A percentile compares a stretch with the other conserved stretches of the same genome.
These are phyloP conservation scores for Cryptoleucopteryx plumbea DNA, from an alignment of 2,113 vertebrate genomes.

Conservation along the genomic window DNA sequence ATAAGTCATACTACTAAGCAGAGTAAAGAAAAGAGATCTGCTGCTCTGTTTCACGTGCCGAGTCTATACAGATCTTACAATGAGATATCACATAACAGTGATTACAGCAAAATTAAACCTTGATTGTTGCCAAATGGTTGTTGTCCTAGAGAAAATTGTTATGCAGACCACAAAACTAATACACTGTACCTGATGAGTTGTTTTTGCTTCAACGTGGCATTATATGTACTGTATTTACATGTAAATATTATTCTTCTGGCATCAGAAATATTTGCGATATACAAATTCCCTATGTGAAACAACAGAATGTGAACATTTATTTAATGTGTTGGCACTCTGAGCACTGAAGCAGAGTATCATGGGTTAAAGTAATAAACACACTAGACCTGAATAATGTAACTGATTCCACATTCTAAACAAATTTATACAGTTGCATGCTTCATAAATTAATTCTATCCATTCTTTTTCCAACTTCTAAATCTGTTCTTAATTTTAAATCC, in stretches of 20 bases:
- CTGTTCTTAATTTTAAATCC: not conserved
- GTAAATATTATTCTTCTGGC: not conserved
- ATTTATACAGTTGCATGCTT: slow-evolving; percentile 7
- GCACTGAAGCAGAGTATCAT: not conserved
- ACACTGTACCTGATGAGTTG: not conserved
- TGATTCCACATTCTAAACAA: not conserved
- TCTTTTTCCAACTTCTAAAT: not conserved
- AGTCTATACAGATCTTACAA: not conserved
- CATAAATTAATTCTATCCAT: not conserved
- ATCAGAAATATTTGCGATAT: not conserved
- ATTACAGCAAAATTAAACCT: not conserved
- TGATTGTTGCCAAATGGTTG: not conserved
- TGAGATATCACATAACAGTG: not conserved
- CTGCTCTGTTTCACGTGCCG: not conserved
- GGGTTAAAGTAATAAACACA: slow-evolving; percentile 42
- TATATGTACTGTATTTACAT: not conserved
- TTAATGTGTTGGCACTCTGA: not conserved
- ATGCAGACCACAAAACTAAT: not conserved
- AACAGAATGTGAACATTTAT: not conserved
- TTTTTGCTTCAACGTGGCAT: not conserved
- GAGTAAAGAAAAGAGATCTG: not conserved
- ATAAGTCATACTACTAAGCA: not conserved
- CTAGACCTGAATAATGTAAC: not conserved
- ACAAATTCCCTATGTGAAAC: not conserved
- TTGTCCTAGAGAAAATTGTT: not conserved